Conservation (phyloP, 2,888 invertebrate genomes). For the Linnaemya tessellans region DNA sequence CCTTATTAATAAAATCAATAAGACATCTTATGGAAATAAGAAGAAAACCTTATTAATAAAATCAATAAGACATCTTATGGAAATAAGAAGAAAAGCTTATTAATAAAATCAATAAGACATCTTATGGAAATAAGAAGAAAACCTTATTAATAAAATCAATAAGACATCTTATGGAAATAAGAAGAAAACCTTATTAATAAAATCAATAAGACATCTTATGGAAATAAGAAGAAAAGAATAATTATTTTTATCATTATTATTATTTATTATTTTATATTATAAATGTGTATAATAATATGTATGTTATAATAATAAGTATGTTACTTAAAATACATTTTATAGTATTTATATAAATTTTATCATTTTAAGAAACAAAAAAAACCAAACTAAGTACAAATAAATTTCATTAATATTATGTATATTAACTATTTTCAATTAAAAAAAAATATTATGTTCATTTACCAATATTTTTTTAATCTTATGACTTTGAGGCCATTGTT, state of each 20-base stretch:
- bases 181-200: conserved; percentile 36
- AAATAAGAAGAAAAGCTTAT: too few species aligned
- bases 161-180: neutral
- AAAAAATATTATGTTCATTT: conserved; percentile 28
- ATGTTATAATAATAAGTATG: too few species aligned
- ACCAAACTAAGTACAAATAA: conserved; percentile 10
- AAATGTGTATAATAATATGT: conserved; percentile 9
- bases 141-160: conserved; percentile 39
- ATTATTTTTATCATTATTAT: conserved; percentile 41
- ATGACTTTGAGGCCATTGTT: conserved; percentile 59
- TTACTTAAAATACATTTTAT: too few species aligned
- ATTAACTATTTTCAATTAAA: neutral
- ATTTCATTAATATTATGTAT: conserved; percentile 20
- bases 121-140: too few species aligned
- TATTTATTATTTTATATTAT: conserved; percentile 40
- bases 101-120: too few species aligned
- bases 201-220: conserved; percentile 6
- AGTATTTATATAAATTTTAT: too few species aligned
- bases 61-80: too few species aligned
- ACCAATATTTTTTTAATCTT: conserved; percentile 52
- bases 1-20: too few species aligned
- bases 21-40: too few species aligned
- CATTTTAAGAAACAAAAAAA: too few species aligned
- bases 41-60: too few species aligned
- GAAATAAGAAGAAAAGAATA: neutral